Conservation (phyloP, 35 echinoderm and acorn worm genomes). For the Lytechinus pictus region DNA sequence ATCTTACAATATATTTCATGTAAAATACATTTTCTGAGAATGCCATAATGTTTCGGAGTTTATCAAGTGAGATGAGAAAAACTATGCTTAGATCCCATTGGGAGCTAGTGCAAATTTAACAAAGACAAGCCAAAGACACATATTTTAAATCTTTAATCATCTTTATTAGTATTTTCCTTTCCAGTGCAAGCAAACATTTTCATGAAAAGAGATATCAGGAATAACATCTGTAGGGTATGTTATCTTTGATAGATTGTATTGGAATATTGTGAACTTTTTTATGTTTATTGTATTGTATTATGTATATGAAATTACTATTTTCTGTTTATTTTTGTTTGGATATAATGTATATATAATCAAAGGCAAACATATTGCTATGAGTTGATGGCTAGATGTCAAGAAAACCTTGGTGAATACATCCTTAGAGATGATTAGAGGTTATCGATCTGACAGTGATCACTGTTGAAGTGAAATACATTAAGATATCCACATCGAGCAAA, state of each 20-base stretch:
- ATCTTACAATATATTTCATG: too few relatives aligned
- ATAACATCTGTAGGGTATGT: neutral
- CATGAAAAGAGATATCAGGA: neutral
- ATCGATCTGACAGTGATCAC: conserved; percentile 54
- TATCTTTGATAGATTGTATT: too few relatives aligned
- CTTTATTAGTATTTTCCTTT: neutral
- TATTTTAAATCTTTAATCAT: neutral
- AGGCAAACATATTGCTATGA: too few relatives aligned
- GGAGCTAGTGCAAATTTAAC: neutral
- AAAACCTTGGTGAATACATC: neutral
- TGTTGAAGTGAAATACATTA: conserved; percentile 70
- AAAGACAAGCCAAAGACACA: neutral
- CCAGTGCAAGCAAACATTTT: neutral
- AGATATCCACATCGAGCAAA: conserved; percentile 81
- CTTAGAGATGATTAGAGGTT: conserved; percentile 10
- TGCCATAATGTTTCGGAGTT: neutral
- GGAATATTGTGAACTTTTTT: too few relatives aligned
- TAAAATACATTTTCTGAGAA: too few relatives aligned
- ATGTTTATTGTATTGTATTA: too few relatives aligned
- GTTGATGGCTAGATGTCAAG: neutral
- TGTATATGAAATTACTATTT: too few relatives aligned
- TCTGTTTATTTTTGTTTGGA: too few relatives aligned
- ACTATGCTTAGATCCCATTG: neutral
- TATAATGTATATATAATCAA: too few relatives aligned
- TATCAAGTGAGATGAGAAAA: neutral